phyloP scores from a whole-genome alignment of 2,113 vertebrate genomes.

The Trochalopteron elliotii region DNA sequence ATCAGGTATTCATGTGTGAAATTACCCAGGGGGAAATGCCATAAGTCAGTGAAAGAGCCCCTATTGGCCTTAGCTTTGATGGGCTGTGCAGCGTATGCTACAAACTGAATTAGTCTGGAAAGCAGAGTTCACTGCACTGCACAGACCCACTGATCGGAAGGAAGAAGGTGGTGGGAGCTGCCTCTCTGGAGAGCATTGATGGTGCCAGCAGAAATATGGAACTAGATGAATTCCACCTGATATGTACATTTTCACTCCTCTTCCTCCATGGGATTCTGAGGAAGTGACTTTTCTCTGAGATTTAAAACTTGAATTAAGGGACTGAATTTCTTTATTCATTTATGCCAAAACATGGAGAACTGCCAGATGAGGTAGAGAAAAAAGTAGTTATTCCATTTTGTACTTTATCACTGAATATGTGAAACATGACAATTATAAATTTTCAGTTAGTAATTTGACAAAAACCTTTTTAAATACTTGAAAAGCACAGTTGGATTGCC shows the following conservation, averaged over 20 bases:
- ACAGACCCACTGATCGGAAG: neutral
- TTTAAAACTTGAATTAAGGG: neutral
- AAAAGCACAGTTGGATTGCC: neutral
- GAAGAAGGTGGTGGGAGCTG: neutral
- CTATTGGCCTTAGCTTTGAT: conserved; percentile 23
- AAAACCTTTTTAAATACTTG: neutral
- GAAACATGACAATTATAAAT: neutral
- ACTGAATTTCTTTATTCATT: neutral
- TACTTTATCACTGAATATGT: neutral
- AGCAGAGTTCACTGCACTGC: neutral
- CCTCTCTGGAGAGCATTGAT: neutral
- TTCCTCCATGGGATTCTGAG: neutral
- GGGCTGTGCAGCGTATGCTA: neutral
- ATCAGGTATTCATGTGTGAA: conserved; percentile 64
- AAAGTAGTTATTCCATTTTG: neutral
- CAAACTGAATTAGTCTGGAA: conserved; percentile 39
- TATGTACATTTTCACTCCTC: neutral
- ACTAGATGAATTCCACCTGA: neutral
- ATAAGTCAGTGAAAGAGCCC: neutral
- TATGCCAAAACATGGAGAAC: neutral
- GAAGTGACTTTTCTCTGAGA: neutral
- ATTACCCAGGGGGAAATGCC: conserved; percentile 41
- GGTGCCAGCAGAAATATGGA: neutral
- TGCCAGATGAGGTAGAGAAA: neutral
- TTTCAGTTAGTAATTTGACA: neutral